Evolutionary conservation across 2,113 vertebrate genomes (phyloP).

Genomic region (Antechinus stuartii): DNA sequence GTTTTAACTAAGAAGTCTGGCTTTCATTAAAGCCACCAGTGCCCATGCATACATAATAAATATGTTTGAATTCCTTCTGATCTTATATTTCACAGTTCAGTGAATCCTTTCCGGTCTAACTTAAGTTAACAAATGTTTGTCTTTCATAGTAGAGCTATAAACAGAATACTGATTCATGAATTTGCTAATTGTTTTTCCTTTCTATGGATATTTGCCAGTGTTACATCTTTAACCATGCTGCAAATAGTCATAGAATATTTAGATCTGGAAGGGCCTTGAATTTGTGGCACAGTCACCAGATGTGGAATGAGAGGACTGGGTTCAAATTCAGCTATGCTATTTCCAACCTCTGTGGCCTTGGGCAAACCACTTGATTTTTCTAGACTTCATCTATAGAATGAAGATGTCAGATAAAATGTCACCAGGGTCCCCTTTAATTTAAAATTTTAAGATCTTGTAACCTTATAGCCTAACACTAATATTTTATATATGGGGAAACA

Average conservation of each 20-base stretch:
- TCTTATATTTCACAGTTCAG: slow-evolving; percentile 8
- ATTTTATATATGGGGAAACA: neutral
- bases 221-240: neutral
- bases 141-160: slow-evolving; percentile 5
- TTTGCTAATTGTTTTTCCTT: neutral
- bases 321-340: neutral
- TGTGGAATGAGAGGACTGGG: neutral
- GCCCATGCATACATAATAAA: slow-evolving; percentile 7
- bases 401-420: neutral
- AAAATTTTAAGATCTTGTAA: neutral
- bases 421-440: neutral
- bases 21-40: neutral
- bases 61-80: slow-evolving; percentile 9
- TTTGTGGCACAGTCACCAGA: neutral
- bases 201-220: neutral
- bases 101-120: slow-evolving; percentile 1
- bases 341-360: neutral
- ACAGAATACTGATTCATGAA: slow-evolving; percentile 1
- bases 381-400: neutral
- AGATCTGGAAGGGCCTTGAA: neutral
- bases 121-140: neutral
- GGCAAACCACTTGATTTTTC: neutral
- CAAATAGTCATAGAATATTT: neutral
- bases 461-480: neutral
- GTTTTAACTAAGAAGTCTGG: neutral